Evolutionary conservation across 2,888 invertebrate species (phyloP).

Genomic region (Heteromurus nitidus): DNA sequence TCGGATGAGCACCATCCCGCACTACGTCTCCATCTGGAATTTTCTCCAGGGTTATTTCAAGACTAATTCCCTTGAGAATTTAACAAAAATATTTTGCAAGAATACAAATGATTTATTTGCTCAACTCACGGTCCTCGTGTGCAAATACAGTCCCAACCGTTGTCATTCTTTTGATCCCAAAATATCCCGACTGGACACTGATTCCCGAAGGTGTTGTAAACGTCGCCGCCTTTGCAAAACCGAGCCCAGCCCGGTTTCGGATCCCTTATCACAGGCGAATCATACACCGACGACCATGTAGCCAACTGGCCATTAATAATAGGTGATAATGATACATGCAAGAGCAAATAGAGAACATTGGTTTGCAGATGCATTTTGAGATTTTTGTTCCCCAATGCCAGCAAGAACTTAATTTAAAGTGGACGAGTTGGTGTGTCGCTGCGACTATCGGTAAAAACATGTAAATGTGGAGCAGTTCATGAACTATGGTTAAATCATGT

Average conservation of each 20-base stretch:
- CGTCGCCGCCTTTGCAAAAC: constrained; percentile 53
- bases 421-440: no score
- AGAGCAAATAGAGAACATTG: no score
- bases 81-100: not conserved
- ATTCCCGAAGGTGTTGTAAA: constrained; percentile 65
- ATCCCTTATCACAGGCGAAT: constrained; percentile 47
- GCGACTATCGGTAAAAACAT: no score
- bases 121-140: constrained; percentile 67
- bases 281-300: constrained; percentile 50
- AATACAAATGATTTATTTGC: not conserved
- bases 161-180: constrained; percentile 53
- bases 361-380: no score
- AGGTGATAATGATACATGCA: no score
- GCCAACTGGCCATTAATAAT: constrained; percentile 20
- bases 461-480: no score
- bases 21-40: constrained; percentile 59
- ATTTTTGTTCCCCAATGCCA: no score
- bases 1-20: constrained; percentile 61
- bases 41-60: not conserved
- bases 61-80: not conserved
- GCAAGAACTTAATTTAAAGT: no score
- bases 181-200: constrained; percentile 68
- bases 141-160: constrained; percentile 69
- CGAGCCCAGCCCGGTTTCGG: constrained; percentile 61
- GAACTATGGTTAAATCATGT: no score